These are phyloP conservation scores for Melolontha melolontha DNA, from an alignment of 2,888 invertebrate genomes.

Conservation along the genomic window DNA sequence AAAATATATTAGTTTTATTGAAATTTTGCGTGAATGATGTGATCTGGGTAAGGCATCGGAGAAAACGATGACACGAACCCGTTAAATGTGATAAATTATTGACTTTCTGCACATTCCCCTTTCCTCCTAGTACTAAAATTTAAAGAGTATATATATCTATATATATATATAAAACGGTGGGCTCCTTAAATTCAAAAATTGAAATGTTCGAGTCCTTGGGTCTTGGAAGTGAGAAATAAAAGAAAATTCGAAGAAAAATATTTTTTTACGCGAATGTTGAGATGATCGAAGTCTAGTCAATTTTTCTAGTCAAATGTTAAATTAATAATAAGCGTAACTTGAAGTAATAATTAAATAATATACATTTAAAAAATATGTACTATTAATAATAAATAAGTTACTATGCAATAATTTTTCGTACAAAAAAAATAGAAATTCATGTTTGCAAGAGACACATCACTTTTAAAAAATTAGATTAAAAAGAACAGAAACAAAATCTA, in stretches of 20 bases:
- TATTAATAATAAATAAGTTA: too few relatives aligned
- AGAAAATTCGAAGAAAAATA: neutral
- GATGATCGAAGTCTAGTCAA: constrained; percentile 51
- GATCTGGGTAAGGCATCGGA: constrained; percentile 25
- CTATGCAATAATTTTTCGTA: constrained; percentile 59
- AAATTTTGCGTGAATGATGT: constrained; percentile 28
- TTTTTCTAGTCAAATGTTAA: constrained; percentile 50
- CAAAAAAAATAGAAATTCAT: constrained; percentile 38
- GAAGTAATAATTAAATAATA: constrained; percentile 58
- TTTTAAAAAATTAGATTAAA: constrained; percentile 37
- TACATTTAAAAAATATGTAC: constrained; percentile 56
- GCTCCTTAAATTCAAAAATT: constrained; percentile 56
- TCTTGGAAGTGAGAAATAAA: neutral
- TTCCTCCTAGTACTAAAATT: constrained; percentile 52
- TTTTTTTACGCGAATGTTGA: constrained; percentile 16
- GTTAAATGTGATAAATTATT: constrained; percentile 59
- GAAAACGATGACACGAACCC: constrained; percentile 14
- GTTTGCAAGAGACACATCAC: constrained; percentile 60
- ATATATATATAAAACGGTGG: constrained; percentile 49
- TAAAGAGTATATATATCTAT: constrained; percentile 49
- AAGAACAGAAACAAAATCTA: neutral
- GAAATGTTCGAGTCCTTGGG: constrained; percentile 3
- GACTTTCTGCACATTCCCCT: constrained; percentile 52
- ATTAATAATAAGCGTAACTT: constrained; percentile 45
- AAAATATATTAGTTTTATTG: constrained; percentile 21